phyloP scores from a whole-genome alignment of 2,797 vertebrate genomes.

The Hybognathus amarus region DNA sequence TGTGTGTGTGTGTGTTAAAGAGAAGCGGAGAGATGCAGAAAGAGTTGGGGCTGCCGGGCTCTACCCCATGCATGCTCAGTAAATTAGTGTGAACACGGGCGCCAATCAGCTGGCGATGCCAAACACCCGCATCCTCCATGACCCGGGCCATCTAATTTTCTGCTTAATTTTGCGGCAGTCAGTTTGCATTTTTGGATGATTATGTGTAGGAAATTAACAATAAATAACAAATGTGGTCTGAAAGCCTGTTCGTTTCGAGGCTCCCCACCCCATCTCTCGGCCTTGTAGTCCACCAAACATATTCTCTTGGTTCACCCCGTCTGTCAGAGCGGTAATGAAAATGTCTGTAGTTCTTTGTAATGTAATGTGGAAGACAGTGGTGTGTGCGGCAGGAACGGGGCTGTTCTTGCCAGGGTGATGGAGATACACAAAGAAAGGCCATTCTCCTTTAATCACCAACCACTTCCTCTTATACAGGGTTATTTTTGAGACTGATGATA shows the following conservation, averaged over 20 bases:
- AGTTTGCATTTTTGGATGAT: slow-evolving; percentile 99
- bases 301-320: slow-evolving; percentile 59
- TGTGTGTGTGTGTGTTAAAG: slow-evolving; percentile 31
- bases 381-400: slow-evolving; percentile 83
- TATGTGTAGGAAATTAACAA: slow-evolving; percentile 99
- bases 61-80: slow-evolving; percentile 99
- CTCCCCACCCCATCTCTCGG: slow-evolving; percentile 47
- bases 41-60: slow-evolving; percentile 77
- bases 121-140: slow-evolving; percentile 91
- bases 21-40: slow-evolving; percentile 36
- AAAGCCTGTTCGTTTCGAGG: slow-evolving; percentile 68
- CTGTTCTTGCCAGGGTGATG: slow-evolving; percentile 79
- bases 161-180: slow-evolving; percentile 99
- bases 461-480: slow-evolving; percentile 74
- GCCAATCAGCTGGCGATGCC: slow-evolving; percentile 93
- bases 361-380: slow-evolving; percentile 89
- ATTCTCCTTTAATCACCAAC: slow-evolving; percentile 69
- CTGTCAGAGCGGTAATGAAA: slow-evolving; percentile 83
- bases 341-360: slow-evolving; percentile 99
- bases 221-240: slow-evolving; percentile 99
- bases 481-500: slow-evolving; percentile 86
- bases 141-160: slow-evolving; percentile 99
- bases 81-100: slow-evolving; percentile 99
- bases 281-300: slow-evolving; percentile 46
- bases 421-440: slow-evolving; percentile 79